These are phyloP conservation scores for Oceanodroma tethys DNA, from an alignment of 2,113 vertebrate genomes.

Conservation along the genomic window DNA sequence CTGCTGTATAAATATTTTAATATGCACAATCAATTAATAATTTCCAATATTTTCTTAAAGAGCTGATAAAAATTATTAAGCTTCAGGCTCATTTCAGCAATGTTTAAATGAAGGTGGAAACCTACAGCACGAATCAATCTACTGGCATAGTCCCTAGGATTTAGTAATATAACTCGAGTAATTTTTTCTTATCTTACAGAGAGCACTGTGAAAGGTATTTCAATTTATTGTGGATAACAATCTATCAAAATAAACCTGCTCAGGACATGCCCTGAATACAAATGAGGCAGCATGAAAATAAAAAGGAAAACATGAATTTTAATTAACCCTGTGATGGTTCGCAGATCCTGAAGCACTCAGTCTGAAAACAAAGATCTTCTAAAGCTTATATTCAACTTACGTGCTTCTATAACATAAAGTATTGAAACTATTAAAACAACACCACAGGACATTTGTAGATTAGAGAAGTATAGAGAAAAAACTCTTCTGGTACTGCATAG, in stretches of 20 bases:
- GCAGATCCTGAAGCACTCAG: not conserved
- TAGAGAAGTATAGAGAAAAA: not conserved
- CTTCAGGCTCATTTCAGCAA: constrained; percentile 1
- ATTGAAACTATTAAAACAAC: not conserved
- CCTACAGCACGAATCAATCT: constrained; percentile 23
- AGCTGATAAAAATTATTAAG: constrained; percentile 46
- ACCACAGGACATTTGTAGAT: not conserved
- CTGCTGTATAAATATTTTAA: constrained; percentile 32
- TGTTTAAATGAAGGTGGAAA: constrained; percentile 47
- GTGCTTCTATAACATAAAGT: not conserved
- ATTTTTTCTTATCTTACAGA: constrained; percentile 52
- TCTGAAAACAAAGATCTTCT: not conserved
- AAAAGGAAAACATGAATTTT: not conserved
- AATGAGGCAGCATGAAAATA: not conserved
- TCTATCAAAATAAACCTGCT: constrained; percentile 58
- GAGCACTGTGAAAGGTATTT: constrained; percentile 43
- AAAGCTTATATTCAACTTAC: not conserved
- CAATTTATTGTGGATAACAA: constrained; percentile 49
- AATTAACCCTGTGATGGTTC: not conserved
- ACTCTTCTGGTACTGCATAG: not conserved
- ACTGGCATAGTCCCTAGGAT: constrained; percentile 43
- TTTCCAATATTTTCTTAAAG: constrained; percentile 42
- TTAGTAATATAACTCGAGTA: constrained; percentile 40
- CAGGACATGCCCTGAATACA: not conserved
- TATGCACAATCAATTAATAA: constrained; percentile 38